Evolutionary conservation across 2,797 vertebrate genomes (phyloP).

Genomic region (Acrossocheilus wenchowensis): DNA sequence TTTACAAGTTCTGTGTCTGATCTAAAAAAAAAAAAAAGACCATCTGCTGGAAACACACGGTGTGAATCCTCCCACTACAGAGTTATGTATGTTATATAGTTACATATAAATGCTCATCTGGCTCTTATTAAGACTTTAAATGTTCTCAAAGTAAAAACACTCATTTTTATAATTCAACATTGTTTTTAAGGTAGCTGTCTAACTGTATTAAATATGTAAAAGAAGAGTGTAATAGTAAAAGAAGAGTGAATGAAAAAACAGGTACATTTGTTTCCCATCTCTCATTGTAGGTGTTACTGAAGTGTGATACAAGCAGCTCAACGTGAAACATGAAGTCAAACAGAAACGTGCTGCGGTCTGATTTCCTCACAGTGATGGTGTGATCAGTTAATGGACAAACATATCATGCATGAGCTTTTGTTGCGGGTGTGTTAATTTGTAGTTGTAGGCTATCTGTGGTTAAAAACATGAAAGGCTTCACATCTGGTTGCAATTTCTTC

Average conservation of each 20-base stretch:
- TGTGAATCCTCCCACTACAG: background rate
- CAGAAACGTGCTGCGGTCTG: background rate
- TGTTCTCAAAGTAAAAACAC: background rate
- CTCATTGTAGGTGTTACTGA: background rate
- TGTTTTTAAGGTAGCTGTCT: background rate
- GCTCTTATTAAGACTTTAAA: background rate
- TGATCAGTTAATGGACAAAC: background rate
- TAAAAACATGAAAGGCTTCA: background rate
- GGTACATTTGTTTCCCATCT: background rate
- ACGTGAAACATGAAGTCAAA: background rate
- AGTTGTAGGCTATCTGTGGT: background rate
- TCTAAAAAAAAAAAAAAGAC: background rate
- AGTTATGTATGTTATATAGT: background rate
- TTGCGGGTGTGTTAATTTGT: background rate
- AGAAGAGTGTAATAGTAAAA: background rate
- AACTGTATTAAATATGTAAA: background rate
- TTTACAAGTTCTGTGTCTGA: background rate
- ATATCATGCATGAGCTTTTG: background rate
- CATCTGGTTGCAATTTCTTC: no score
- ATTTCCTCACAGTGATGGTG: background rate
- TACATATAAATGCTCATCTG: background rate
- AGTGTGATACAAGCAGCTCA: background rate
- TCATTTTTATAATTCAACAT: background rate
- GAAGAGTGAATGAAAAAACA: background rate
- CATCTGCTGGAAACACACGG: background rate